These are phyloP conservation scores for Rattus norvegicus DNA, from an alignment of 2,113 vertebrate species.

Conservation along the genomic window DNA sequence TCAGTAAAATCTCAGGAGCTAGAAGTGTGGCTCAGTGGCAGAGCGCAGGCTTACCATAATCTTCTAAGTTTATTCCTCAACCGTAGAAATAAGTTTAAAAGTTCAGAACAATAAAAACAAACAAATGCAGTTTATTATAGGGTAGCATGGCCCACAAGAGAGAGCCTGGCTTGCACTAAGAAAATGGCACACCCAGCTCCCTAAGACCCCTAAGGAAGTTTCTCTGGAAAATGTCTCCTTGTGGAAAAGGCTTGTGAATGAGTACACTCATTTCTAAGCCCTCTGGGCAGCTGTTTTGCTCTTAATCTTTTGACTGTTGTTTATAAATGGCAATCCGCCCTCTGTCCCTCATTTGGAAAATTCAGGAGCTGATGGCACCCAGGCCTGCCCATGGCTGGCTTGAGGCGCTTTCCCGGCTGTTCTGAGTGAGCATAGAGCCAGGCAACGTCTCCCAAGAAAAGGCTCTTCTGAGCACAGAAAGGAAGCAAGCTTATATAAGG, in stretches of 20 bases:
- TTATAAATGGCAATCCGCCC: constrained; percentile 57
- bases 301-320: constrained; percentile 57
- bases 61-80: background rate
- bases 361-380: background rate
- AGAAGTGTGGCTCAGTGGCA: background rate
- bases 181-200: background rate
- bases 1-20: background rate
- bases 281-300: constrained; percentile 28
- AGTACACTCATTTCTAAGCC: constrained; percentile 53
- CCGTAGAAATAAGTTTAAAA: background rate
- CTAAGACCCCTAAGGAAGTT: constrained; percentile 34
- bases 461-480: background rate
- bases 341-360: background rate
- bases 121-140: background rate
- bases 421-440: background rate
- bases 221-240: constrained; percentile 61
- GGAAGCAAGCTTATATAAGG: background rate
- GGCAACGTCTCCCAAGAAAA: background rate
- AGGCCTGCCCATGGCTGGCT: background rate
- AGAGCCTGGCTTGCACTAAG: background rate
- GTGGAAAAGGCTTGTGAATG: constrained; percentile 57
- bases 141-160: rapidly evolving
- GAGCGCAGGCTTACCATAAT: background rate
- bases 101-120: background rate
- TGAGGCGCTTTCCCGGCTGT: background rate